These are phyloP conservation scores for Escarpia spicata DNA, from an alignment of 2,888 invertebrate genomes.

Conservation along the genomic window DNA sequence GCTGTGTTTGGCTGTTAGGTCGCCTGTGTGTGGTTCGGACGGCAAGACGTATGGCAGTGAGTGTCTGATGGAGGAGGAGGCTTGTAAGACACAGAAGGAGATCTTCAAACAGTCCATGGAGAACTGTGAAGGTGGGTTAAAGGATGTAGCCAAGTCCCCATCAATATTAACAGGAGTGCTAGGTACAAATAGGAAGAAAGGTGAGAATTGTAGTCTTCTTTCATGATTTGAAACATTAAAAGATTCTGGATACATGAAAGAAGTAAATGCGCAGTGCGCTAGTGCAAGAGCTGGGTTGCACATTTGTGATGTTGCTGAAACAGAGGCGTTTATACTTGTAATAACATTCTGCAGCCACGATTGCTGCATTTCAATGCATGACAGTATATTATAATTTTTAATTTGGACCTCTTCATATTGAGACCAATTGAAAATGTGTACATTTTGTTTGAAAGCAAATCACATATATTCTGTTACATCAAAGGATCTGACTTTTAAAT, in stretches of 20 bases:
- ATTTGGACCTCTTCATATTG: background rate
- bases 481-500: too few species aligned
- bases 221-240: background rate
- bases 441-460: background rate
- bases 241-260: background rate
- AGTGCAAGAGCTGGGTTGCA: too few species aligned
- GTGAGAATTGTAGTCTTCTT: background rate
- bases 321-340: background rate
- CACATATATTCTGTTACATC: too few species aligned
- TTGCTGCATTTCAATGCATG: background rate
- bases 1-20: background rate
- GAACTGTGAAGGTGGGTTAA: constrained; percentile 28
- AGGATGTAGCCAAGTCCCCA: background rate
- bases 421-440: background rate
- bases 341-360: background rate
- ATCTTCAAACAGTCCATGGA: constrained; percentile 26
- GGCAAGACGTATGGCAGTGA: constrained; percentile 31
- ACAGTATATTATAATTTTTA: background rate
- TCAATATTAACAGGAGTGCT: background rate
- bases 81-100: constrained; percentile 27
- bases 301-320: background rate
- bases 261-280: background rate
- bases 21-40: constrained; percentile 35
- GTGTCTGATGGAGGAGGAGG: constrained; percentile 30
- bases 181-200: background rate